phyloP scores from a whole-genome alignment of 2,888 invertebrate species.

The Aphodius sticticus region DNA sequence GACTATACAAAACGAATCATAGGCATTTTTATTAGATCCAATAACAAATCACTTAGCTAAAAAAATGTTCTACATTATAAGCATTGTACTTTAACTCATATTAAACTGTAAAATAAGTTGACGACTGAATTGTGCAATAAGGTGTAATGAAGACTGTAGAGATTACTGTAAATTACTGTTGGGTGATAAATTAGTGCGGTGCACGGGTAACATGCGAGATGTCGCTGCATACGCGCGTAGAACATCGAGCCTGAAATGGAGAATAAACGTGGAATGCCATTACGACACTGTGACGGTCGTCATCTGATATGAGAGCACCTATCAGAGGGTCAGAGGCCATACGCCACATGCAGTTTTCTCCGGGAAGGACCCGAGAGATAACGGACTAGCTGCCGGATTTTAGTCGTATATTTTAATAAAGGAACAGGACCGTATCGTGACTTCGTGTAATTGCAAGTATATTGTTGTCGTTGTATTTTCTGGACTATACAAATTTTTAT shows the following conservation, averaged over 20 bases:
- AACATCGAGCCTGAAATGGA: background rate
- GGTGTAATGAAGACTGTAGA: background rate
- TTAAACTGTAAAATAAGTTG: background rate
- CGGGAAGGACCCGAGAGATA: slow-evolving; percentile 22
- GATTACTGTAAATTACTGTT: slow-evolving; percentile 4
- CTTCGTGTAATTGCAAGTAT: background rate
- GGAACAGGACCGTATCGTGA: slow-evolving; percentile 8
- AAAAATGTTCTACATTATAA: too few species aligned
- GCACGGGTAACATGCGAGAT: background rate
- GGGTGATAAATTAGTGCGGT: background rate
- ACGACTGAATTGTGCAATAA: background rate
- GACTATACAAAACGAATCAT: too few species aligned
- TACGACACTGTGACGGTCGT: slow-evolving; percentile 52
- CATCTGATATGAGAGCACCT: slow-evolving; percentile 56
- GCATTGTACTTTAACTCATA: background rate
- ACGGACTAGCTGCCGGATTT: slow-evolving; percentile 22
- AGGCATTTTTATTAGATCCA: too few species aligned
- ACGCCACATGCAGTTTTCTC: slow-evolving; percentile 53
- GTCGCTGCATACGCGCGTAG: background rate
- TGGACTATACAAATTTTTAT: background rate
- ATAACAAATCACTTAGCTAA: too few species aligned
- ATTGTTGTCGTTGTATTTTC: background rate
- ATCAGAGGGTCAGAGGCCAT: slow-evolving; percentile 53
- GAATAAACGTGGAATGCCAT: slow-evolving; percentile 54
- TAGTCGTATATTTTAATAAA: slow-evolving; percentile 21